Evolutionary conservation across 2,113 vertebrate genomes (phyloP).

Genomic region (Dipodomys ordii): DNA sequence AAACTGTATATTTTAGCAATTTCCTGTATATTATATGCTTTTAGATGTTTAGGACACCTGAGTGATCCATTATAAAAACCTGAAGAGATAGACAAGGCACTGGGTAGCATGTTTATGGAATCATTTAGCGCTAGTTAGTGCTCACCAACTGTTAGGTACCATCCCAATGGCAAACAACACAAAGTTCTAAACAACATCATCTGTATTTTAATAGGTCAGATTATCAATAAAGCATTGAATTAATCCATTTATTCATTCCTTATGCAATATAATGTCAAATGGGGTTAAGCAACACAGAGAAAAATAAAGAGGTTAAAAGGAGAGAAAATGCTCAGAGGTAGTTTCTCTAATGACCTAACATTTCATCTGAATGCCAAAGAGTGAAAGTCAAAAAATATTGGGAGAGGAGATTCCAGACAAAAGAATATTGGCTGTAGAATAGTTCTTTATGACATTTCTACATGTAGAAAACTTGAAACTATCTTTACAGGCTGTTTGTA

Average conservation of each 20-base stretch:
- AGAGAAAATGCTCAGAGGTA: neutral
- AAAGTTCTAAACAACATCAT: neutral
- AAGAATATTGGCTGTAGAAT: neutral
- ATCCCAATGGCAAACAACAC: neutral
- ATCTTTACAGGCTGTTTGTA: neutral
- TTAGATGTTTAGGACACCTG: neutral
- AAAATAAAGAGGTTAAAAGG: neutral
- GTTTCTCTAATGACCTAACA: neutral
- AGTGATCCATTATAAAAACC: neutral
- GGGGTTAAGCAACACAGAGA: neutral
- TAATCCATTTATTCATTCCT: neutral
- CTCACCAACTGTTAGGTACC: neutral
- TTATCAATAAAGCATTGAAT: neutral
- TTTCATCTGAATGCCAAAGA: conserved; percentile 38
- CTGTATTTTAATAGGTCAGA: neutral
- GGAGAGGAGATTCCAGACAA: neutral
- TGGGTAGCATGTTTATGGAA: neutral
- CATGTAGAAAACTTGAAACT: neutral
- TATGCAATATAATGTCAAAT: neutral
- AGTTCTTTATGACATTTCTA: neutral
- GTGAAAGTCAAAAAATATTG: neutral
- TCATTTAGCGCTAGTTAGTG: neutral
- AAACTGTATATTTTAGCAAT: neutral
- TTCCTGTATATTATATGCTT: neutral
- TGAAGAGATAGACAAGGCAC: neutral